Percentiles rank a stretch among this genome's conserved stretches.
Conservation (phyloP, 2,888 invertebrate genomes). For the Nymphalis urticae region DNA sequence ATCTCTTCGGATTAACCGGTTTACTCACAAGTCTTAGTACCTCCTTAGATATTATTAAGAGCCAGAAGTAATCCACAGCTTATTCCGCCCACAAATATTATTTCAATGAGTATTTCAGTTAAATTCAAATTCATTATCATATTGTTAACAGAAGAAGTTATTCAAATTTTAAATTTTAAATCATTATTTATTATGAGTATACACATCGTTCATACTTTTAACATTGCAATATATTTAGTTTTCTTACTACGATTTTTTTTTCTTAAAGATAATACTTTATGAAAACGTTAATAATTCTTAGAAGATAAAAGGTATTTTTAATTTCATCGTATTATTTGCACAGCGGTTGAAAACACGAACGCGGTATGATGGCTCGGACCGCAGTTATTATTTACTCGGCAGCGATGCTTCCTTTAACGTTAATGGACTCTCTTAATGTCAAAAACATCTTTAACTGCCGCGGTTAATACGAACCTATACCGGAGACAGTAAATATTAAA, state of each 20-base stretch:
- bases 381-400: slow-evolving; percentile 61
- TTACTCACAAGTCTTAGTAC: slow-evolving; percentile 66
- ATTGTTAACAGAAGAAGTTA: no score
- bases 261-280: not conserved
- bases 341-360: slow-evolving; percentile 17
- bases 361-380: slow-evolving; percentile 35
- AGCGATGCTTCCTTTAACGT: slow-evolving; percentile 49
- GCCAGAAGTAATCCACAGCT: slow-evolving; percentile 49
- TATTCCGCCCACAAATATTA: slow-evolving; percentile 13
- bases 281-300: slow-evolving; percentile 1
- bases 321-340: slow-evolving; percentile 11
- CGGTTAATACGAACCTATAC: slow-evolving; percentile 45
- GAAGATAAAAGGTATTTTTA: slow-evolving; percentile 8
- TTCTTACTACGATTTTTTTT: not conserved
- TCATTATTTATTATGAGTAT: no score
- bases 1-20: slow-evolving; percentile 71
- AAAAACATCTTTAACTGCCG: slow-evolving; percentile 54
- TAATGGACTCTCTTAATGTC: slow-evolving; percentile 56
- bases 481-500: slow-evolving; percentile 44
- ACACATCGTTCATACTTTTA: no score
- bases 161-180: no score
- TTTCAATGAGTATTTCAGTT: slow-evolving; percentile 12
- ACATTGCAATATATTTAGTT: not conserved
- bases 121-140: not conserved
- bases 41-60: slow-evolving; percentile 62